These are phyloP conservation scores for Lemur catta DNA, from an alignment of 2,797 vertebrate species.

Conservation along the genomic window DNA sequence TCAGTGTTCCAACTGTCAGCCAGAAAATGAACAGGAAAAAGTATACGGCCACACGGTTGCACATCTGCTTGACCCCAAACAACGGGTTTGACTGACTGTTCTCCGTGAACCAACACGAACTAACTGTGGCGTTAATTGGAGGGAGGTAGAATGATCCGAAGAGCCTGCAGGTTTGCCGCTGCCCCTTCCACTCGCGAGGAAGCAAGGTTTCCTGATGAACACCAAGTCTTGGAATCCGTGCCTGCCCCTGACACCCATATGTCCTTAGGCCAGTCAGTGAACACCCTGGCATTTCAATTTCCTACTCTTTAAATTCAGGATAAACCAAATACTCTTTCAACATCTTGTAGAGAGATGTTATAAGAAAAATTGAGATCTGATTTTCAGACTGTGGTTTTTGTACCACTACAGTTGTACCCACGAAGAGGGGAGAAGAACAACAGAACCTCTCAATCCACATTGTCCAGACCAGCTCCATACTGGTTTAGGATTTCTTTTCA, in stretches of 20 bases:
- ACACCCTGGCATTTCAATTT: neutral
- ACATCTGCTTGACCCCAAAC: neutral
- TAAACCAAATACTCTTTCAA: neutral
- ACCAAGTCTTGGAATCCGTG: no score
- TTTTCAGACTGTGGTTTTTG: constrained; percentile 4
- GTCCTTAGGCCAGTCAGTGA: neutral
- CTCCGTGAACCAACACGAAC: neutral
- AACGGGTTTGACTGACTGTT: neutral
- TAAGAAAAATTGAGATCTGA: neutral
- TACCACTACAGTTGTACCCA: neutral
- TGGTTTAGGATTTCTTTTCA: neutral
- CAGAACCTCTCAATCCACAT: neutral
- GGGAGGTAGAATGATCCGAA: neutral
- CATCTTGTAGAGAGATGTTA: neutral
- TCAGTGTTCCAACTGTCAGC: neutral
- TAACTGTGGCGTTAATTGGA: neutral
- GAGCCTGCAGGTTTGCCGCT: neutral
- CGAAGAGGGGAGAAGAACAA: neutral
- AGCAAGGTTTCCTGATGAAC: neutral
- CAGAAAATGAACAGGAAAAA: neutral
- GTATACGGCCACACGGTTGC: neutral
- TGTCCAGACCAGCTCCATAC: neutral
- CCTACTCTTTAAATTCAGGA: neutral
- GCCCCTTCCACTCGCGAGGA: neutral
- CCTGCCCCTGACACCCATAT: neutral